phyloP scores from a whole-genome alignment of 2,113 vertebrate genomes.

The Syrmaticus mikado region DNA sequence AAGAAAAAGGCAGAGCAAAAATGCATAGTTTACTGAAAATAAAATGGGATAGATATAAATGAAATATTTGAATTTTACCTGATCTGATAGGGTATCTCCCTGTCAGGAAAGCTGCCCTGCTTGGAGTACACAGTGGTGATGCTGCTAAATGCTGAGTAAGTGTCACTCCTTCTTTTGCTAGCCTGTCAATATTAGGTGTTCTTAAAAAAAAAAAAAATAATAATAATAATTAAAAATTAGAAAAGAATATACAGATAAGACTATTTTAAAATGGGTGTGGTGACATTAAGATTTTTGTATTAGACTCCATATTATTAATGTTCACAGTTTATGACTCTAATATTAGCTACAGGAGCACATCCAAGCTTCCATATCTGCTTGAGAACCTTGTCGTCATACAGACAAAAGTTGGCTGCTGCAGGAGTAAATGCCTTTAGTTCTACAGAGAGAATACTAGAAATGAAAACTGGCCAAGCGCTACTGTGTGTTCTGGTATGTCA shows the following conservation, averaged over 20 bases:
- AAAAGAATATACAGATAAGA: not conserved
- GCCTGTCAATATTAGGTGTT: conserved; percentile 86
- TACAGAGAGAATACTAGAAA: not conserved
- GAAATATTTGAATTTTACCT: conserved; percentile 70
- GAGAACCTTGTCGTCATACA: not conserved
- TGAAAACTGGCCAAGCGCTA: not conserved
- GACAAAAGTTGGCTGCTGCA: not conserved
- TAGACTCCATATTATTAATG: not conserved
- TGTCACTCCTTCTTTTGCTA: conserved; percentile 83
- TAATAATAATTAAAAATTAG: not conserved
- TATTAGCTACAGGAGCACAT: not conserved
- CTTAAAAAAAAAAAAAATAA: conserved; percentile 58
- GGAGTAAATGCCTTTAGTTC: not conserved
- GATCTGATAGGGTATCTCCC: conserved; percentile 90
- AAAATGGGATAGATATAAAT: not conserved
- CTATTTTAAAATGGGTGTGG: not conserved
- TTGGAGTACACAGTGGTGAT: conserved; percentile 87
- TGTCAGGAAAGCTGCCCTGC: conserved; percentile 90
- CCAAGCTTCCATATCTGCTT: not conserved
- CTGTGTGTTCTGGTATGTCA: not conserved
- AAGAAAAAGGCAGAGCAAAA: not conserved
- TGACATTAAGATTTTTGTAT: not conserved
- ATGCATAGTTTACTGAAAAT: not conserved
- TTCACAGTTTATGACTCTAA: not conserved
- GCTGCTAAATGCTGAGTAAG: conserved; percentile 91